A percentile compares a stretch with the other conserved stretches of the same genome.
Evolutionary conservation across 2,113 vertebrate genomes (phyloP).

Genomic region (Bucco capensis): DNA sequence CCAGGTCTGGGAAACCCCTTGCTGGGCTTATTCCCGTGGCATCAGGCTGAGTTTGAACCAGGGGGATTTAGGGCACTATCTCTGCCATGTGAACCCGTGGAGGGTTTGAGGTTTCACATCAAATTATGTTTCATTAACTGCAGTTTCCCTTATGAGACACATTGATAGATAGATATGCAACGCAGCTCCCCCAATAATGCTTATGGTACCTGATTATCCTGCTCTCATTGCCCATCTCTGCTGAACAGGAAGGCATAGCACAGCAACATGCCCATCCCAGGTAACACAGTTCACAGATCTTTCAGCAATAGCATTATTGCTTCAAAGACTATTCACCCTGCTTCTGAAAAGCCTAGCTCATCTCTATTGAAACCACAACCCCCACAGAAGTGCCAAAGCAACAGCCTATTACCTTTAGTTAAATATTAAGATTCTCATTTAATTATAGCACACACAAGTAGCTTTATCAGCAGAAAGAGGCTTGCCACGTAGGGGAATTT

Average conservation of each 20-base stretch:
- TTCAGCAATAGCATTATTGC: neutral
- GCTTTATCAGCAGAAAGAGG: constrained; percentile 80
- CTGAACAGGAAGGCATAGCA: neutral
- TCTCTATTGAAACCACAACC: constrained; percentile 50
- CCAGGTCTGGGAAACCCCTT: neutral
- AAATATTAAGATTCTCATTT: constrained; percentile 79
- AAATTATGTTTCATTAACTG: neutral
- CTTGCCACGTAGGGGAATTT: constrained; percentile 68
- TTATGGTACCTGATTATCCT: neutral
- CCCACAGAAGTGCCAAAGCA: constrained; percentile 54
- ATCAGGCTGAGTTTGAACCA: neutral
- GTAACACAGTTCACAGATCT: neutral
- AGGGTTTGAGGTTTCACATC: neutral
- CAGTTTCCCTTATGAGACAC: neutral
- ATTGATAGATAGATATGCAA: neutral
- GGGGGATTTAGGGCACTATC: neutral
- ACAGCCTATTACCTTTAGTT: constrained; percentile 72
- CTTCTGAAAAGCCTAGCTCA: constrained; percentile 41
- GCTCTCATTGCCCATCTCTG: neutral
- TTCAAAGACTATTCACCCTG: neutral
- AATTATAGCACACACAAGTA: constrained; percentile 75
- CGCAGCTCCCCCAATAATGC: neutral
- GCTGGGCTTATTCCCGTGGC: neutral
- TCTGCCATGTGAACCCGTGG: neutral
- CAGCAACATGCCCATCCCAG: neutral